Base-by-base conservation (phyloP, 2,888 invertebrate species). In the Chrysolina oricalcia region DNA sequence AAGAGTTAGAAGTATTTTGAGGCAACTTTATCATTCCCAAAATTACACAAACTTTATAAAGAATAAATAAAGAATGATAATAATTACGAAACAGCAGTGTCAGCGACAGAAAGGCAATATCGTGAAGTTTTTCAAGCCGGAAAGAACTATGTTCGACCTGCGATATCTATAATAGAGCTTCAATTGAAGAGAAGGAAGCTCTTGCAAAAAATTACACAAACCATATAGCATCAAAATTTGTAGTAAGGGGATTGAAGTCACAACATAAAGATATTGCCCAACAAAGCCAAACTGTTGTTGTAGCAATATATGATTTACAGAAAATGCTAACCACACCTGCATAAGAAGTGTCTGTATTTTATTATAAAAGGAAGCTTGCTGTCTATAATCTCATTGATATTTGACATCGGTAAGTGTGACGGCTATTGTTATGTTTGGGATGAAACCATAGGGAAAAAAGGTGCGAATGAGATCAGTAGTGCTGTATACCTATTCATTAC, bases 111-210 rank as follows among this genome's bases (percentile, higher is more conserved):
- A n/a, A n/a, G n/a, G n/a, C n/a, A n/a, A n/a, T n/a, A n/a, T n/a
- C n/a, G n/a, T n/a, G 35, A 63, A 19, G 35, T 68, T 68, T 68
- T 68, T 50, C 35, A 50, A 50, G 9, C 35, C 53, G 13, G 23
- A 68, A 68, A 48, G 48, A 68, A 17, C 50, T 21, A 27, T 50
- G 53, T 27, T 50, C 50, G 50, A 68, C 68, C 10, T 68, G 59
- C 35, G 63, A 63, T 11, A 40, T 63, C 13, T 17, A 63, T 48
- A n/a, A 15, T n/a, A 48, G 17, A 48, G 48, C 48, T 48, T 48
- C 48, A n/a, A 48, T n/a, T 8, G 48, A 48, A 48, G 48, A 48
- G n/a, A 48, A 17, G n/a, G 48, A 48, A 59, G 21, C 19, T 4
- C 11, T 21, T 6, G 2, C 2, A 19, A 19, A 19, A 19, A 23